phyloP scores from a whole-genome alignment of 2,888 invertebrate genomes.

The Agonopterix arenella region DNA sequence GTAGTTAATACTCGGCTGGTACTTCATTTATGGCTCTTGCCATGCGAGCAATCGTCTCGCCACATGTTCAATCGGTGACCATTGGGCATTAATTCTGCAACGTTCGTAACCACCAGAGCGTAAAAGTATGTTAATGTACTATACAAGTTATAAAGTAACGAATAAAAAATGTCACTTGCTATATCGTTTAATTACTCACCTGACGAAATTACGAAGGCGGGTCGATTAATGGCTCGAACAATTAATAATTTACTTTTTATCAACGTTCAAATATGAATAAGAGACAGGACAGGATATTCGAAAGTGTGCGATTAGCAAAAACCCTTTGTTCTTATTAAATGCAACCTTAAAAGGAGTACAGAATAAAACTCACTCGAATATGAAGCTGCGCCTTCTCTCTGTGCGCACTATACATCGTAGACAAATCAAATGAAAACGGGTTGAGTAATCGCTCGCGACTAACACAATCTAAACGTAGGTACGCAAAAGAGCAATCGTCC shows the following conservation, averaged over 20 bases:
- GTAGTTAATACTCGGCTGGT: conserved; percentile 48
- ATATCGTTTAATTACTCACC: conserved; percentile 34
- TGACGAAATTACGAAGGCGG: conserved; percentile 26
- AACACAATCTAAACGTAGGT: conserved; percentile 54
- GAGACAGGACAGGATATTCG: not conserved
- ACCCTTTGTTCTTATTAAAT: too few species aligned
- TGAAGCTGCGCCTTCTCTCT: conserved; percentile 40
- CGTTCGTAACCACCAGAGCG: conserved; percentile 43
- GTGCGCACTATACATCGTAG: conserved; percentile 51
- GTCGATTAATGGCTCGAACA: conserved; percentile 14
- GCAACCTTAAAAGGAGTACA: not conserved
- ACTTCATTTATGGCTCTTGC: conserved; percentile 56
- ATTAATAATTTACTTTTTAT: not conserved
- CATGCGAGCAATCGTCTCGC: conserved; percentile 38
- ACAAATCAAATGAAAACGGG: conserved; percentile 49
- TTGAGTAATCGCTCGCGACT: conserved; percentile 46
- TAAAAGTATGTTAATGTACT: conserved; percentile 55
- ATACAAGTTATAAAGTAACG: conserved; percentile 34
- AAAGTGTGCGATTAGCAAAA: too few species aligned
- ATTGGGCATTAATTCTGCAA: conserved; percentile 54
- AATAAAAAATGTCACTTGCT: conserved; percentile 36
- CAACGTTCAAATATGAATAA: not conserved
- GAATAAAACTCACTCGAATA: conserved; percentile 26
- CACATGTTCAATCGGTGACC: conserved; percentile 40
- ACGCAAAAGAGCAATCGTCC: conserved; percentile 50